Base-by-base conservation (phyloP, 2,797 vertebrate genomes). In the Botia almorhae region DNA sequence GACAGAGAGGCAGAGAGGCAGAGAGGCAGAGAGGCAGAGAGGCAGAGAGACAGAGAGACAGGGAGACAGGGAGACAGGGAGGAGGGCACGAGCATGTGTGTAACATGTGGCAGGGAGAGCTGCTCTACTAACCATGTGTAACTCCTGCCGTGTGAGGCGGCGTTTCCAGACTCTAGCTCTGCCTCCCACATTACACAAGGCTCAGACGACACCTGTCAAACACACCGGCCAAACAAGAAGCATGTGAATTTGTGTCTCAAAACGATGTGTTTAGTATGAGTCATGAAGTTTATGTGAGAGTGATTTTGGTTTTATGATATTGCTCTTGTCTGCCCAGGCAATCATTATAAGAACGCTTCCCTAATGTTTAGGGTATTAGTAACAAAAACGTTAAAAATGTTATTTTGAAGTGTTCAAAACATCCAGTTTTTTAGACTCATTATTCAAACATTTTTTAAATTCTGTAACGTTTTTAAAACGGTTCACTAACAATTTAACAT, bases 91-190 rank as follows among this genome's bases (percentile, higher is more conserved):
- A 51, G 70, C 16, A 63, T 78, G 26, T 55, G 72, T 64, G 29
- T 14, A 55, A 39, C 4, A 56, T 74, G 6, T 63, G 43, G 21
- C 43, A 74, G 80, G 63, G 56, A 73, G 74, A 70, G 53, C 3
- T 76, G 79, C 16, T 74, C 70, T 69, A 69, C 83, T 80, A 75
- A 43, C 58, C 19, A 65, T 36, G 72, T 23, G 46, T 74, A 78
- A 83, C 56, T 81, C 51, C 21, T 56, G 74, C 50, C 55, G 68
- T 77, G 80, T 61, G 74, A 55, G 12, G 74, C 53, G 23, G 43
- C 11, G 14, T 69, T 74, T 73, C 65, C 53, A 75, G 72, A 76
- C 69, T 65, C 58, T 77, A 82, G 48, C 56, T 76, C 61, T 70
- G 64, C 51, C 80, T 82, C 80, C 56, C 73, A 72, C 43, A 50